A percentile compares a stretch with the other conserved stretches of the same genome.
Evolutionary conservation across 1,140 invertebrate genomes (phyloP).

Genomic region (Drosophila obscura): DNA sequence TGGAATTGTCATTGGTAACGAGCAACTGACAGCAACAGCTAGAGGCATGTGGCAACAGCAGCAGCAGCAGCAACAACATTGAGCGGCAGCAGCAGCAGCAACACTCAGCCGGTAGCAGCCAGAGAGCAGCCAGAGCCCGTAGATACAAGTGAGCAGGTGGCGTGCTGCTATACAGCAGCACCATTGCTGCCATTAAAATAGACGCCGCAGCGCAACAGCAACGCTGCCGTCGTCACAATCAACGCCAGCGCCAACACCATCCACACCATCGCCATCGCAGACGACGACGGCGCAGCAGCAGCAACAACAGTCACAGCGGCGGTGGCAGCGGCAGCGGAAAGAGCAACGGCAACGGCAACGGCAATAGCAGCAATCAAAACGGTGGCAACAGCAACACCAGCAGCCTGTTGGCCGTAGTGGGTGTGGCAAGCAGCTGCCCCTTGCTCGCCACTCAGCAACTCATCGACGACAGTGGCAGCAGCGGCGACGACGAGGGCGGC

Average conservation of each 20-base stretch:
- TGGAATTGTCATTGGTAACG: constrained; percentile 68
- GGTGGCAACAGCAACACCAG: background rate
- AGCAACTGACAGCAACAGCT: constrained; percentile 41
- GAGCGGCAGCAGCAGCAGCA: constrained; percentile 29
- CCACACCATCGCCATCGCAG: constrained; percentile 77
- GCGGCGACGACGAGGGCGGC: constrained; percentile 41
- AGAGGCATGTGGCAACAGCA: constrained; percentile 40
- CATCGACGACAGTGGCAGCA: constrained; percentile 43
- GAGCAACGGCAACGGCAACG: background rate
- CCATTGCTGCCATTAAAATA: constrained; percentile 82
- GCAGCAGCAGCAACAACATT: constrained; percentile 35
- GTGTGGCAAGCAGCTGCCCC: constrained; percentile 44
- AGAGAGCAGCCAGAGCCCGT: background rate
- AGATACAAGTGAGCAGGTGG: constrained; percentile 45
- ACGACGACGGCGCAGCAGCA: constrained; percentile 68
- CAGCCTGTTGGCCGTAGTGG: constrained; percentile 17
- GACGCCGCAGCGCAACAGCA: constrained; percentile 79
- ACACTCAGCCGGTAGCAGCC: constrained; percentile 2
- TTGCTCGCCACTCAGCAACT: constrained; percentile 55
- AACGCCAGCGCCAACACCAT: constrained; percentile 77
- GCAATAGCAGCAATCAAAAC: background rate
- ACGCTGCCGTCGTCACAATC: constrained; percentile 81
- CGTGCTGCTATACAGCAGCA: constrained; percentile 79
- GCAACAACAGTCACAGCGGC: constrained; percentile 18
- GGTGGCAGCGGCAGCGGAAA: constrained; percentile 14